Evolutionary conservation across 2,797 vertebrate species (phyloP).

Genomic region (Acrocephalus scirpaceus): DNA sequence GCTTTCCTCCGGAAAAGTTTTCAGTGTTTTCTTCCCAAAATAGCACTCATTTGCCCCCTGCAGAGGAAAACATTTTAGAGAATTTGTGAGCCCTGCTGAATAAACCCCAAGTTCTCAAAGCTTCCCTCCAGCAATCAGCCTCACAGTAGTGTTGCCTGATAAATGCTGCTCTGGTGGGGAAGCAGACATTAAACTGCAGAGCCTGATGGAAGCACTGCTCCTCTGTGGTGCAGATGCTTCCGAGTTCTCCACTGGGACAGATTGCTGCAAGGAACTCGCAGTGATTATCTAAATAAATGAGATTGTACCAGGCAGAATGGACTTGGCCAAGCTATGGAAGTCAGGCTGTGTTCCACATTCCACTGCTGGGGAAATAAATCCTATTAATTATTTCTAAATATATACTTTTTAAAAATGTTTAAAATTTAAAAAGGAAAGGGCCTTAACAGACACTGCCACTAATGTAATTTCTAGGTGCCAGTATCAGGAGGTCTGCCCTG

Average conservation of each 20-base stretch:
- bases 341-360: background rate
- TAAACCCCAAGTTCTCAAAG: background rate
- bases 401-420: background rate
- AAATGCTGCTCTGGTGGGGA: background rate
- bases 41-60: background rate
- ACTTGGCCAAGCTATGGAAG: background rate
- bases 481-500: background rate
- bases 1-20: background rate
- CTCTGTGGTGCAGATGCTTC: background rate
- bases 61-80: background rate
- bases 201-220: background rate
- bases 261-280: background rate
- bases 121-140: constrained; percentile 24
- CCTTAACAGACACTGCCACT: background rate
- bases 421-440: background rate
- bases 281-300: constrained; percentile 49
- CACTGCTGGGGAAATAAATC: background rate
- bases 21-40: constrained; percentile 9
- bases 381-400: constrained; percentile 13
- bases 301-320: background rate
- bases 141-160: background rate
- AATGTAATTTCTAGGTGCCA: background rate
- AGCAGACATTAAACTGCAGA: background rate
- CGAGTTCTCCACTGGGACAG: background rate
- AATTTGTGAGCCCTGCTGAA: background rate